Evolutionary conservation across 2,888 invertebrate genomes (phyloP), one percentile per base, ranked within the genome.

Genomic region (Brenthis daphne): DNA sequence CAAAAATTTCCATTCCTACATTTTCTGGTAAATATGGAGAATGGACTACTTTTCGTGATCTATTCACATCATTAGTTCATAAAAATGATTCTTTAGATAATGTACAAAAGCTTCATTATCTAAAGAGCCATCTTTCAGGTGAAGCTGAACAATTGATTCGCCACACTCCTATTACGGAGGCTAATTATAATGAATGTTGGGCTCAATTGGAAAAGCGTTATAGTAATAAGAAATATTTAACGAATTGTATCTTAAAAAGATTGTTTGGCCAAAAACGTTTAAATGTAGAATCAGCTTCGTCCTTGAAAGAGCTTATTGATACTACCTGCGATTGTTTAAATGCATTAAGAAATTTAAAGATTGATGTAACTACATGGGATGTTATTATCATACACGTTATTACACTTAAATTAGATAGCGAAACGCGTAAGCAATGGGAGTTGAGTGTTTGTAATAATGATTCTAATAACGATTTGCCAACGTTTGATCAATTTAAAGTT

Each of bases 61-160:
- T 64, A 5, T 64, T 64, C 24, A 14, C 33, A 2, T 64, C 64
- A 29, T 20, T 64, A 13, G 37, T 64, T 14, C 43, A 53, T n/a
- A 65, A 75, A 0, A 78, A 78, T 37, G 16, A 53, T 0, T 47
- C 58, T 2, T 16, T 79, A 6, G 73, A 74, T n/a, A 64, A 77
- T 63, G 77, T 75, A 0, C 76, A 79, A 58, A 72, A 71, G 13
- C 14, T 64, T 13, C 68, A 68, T 14, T 68, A 68, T 54, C 48
- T 68, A 12, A 64, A 68, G 50, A 33, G 16, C 12, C 33, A 73
- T 61, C 48, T 76, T 6, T 47, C 65, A 0, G 78, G 77, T 0
- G 78, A 79, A 24, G 77, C 77, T 0, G 77, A 79, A 37, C 74
- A 71, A 24, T 43, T 77, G 0, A 54, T 78, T 6, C 48, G 75